Evolutionary conservation across 2,888 invertebrate species (phyloP).

Genomic region (Caenorhabditis japonica): DNA sequence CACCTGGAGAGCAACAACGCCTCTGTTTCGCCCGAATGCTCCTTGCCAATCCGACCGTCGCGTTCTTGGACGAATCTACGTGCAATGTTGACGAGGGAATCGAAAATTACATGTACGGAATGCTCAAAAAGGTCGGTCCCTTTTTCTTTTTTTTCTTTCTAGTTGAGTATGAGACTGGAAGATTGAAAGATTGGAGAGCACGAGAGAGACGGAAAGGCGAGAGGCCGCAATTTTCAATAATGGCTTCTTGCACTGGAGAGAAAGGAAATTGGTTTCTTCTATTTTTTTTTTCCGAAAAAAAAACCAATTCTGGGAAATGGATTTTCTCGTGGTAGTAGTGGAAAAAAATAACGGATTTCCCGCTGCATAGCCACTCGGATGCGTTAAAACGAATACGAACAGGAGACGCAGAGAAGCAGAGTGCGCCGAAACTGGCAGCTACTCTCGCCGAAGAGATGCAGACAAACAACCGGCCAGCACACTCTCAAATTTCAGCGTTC

Average conservation of each 20-base stretch:
- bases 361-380: too few relatives aligned
- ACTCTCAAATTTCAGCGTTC: constrained; percentile 58
- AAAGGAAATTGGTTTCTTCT: constrained; percentile 42
- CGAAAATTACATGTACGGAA: constrained; percentile 57
- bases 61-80: constrained; percentile 93
- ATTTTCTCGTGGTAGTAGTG: constrained; percentile 7
- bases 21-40: constrained; percentile 94
- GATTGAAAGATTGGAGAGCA: constrained; percentile 7
- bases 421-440: too few relatives aligned
- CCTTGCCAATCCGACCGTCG: constrained; percentile 84
- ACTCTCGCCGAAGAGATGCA: too few relatives aligned
- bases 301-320: constrained; percentile 27
- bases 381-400: too few relatives aligned
- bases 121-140: constrained; percentile 48
- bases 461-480: background rate
- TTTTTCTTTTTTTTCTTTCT: constrained; percentile 7
- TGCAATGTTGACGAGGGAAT: constrained; percentile 82
- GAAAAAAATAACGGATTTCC: constrained; percentile 2
- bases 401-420: too few relatives aligned
- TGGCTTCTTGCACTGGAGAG: constrained; percentile 35
- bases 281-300: constrained; percentile 15
- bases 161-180: too few relatives aligned
- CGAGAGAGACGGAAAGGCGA: background rate
- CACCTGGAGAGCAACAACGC: constrained; percentile 95
- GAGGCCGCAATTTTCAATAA: constrained; percentile 44